Evolutionary conservation across 2,113 vertebrate species (phyloP), one percentile per base, ranked within the genome.

Genomic region (Cavia porcellus): DNA sequence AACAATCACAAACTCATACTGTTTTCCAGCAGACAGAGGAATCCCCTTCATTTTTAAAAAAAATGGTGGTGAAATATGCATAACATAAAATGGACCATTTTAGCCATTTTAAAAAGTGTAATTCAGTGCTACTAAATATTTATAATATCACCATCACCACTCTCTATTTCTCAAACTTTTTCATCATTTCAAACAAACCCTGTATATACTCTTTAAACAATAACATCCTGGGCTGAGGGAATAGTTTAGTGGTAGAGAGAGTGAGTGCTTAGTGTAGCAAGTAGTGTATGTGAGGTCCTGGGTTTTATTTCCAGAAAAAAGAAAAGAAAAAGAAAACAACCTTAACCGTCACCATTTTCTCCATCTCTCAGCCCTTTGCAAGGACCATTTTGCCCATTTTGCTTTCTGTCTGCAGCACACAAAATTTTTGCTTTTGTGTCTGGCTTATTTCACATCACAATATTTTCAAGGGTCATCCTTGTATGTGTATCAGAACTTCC

Each of bases 371-470:
- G 47, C 74, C 32, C 45, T 24, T 83, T 22, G 47, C 47, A 72
- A 66, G 17, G 14, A 47, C 42, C 42, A 25, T 55, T 55, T 55
- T 55, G 12, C 14, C 52, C 12, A 55, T 74, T 64, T 50, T 75
- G 5, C 68, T 70, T 77, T 93, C 68, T 42, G 28, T 74, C 64
- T 64, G 13, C 64, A 22, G 70, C 24, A 47, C 14, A 77, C 12
- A 47, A 45, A 15, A 30, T 94, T 95, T 94, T 42, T 92, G 52
- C 77, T 90, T 90, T 81, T 11, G 57, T 68, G 77, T 82, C 80
- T 92, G 72, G 28, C 45, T 88, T 79, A 64, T 72, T 86, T 94
- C 38, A 55, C 52, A 55, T 25, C 52, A 55, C 57, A 57, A 9
- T 79, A 74, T 68, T 61, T 42, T 72, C 47, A 42, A 42, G 52